Percentiles rank a stretch among this genome's conserved stretches.
Evolutionary conservation across 2,888 invertebrate genomes (phyloP).

Genomic region (Hecatera dysodea): DNA sequence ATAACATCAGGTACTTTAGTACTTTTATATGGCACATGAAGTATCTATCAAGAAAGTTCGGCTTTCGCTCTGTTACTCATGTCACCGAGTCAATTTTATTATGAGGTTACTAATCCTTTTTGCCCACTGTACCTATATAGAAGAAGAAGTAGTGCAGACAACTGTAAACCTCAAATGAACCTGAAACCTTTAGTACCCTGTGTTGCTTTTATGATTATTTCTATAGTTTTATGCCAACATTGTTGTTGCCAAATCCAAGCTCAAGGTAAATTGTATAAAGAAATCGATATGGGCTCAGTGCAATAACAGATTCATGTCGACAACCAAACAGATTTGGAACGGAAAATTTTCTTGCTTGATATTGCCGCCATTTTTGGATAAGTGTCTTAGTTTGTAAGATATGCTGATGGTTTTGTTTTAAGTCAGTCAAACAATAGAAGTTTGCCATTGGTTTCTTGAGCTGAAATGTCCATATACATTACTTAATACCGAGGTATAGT

Average conservation of each 20-base stretch:
- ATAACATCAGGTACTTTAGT: not conserved
- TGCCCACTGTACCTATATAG: constrained; percentile 22
- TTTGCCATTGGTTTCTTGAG: constrained; percentile 23
- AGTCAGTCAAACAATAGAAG: constrained; percentile 4
- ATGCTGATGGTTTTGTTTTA: constrained; percentile 8
- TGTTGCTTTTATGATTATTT: constrained; percentile 34
- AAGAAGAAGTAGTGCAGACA: constrained; percentile 21
- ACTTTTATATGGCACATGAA: not conserved
- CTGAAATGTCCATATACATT: too few relatives aligned
- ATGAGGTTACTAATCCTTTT: constrained; percentile 1
- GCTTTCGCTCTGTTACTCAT: not conserved
- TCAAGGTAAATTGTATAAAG: constrained; percentile 44
- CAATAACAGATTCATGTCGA: constrained; percentile 47
- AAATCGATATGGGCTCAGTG: constrained; percentile 46
- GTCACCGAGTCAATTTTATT: not conserved
- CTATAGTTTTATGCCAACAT: constrained; percentile 39
- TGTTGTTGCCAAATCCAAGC: constrained; percentile 57
- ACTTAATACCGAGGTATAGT: too few relatives aligned
- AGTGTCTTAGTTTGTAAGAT: constrained; percentile 26
- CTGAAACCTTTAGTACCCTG: constrained; percentile 42
- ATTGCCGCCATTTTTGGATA: constrained; percentile 6
- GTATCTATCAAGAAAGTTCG: not conserved
- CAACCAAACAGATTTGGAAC: constrained; percentile 24
- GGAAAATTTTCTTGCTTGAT: constrained; percentile 17
- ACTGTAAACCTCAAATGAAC: constrained; percentile 53